phyloP scores from a whole-genome alignment of 2,888 invertebrate genomes.

The Mimumesa dahlbomi region DNA sequence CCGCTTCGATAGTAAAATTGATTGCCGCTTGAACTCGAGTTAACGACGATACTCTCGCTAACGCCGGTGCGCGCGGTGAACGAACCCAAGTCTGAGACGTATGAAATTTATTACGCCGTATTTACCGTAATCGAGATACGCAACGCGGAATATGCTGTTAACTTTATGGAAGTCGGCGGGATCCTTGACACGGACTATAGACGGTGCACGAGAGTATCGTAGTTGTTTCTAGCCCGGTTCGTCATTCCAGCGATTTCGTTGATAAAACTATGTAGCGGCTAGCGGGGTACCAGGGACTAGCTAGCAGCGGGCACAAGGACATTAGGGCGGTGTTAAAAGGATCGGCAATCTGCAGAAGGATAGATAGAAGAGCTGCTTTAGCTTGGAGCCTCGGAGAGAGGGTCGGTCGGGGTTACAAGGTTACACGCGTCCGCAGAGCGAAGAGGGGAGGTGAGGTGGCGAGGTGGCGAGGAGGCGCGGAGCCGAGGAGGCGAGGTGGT shows the following conservation, averaged over 20 bases:
- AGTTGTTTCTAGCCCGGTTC: too few species aligned
- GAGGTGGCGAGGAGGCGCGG: too few species aligned
- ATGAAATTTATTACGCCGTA: constrained; percentile 39
- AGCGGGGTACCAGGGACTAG: too few species aligned
- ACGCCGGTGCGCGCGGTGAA: constrained; percentile 22
- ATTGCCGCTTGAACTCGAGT: constrained; percentile 32
- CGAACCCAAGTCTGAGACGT: constrained; percentile 22
- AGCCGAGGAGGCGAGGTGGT: constrained; percentile 64
- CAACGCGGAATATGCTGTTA: constrained; percentile 5
- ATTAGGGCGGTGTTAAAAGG: constrained; percentile 43
- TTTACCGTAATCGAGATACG: constrained; percentile 39
- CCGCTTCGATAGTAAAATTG: constrained; percentile 31
- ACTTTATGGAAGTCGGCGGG: constrained; percentile 1
- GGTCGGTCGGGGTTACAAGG: constrained; percentile 75
- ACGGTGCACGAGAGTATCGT: too few species aligned
- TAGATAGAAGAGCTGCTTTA: too few species aligned
- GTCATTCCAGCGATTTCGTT: too few species aligned
- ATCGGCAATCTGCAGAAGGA: constrained; percentile 37
- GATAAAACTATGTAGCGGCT: too few species aligned
- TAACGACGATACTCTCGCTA: constrained; percentile 28
- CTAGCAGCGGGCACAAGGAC: constrained; percentile 19
- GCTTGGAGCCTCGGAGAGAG: too few species aligned
- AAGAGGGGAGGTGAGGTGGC: constrained; percentile 1
- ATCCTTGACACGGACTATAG: background rate
- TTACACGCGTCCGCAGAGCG: constrained; percentile 75